Conservation (phyloP, 2,888 invertebrate genomes). For the Toxonevra muliebris region DNA sequence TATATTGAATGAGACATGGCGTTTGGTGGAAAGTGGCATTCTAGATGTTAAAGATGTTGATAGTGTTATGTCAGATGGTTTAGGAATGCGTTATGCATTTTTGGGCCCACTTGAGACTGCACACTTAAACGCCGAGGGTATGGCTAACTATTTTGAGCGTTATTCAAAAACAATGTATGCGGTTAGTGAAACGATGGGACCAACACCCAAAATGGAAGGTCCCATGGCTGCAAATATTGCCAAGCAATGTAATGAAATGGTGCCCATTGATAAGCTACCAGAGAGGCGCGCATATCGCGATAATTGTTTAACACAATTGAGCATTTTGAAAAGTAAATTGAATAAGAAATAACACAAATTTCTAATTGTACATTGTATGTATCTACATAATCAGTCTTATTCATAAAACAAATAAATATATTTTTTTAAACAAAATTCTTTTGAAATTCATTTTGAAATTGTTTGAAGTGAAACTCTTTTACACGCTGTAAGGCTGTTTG, state of each 20-base stretch:
- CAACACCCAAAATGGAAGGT: constrained; percentile 78
- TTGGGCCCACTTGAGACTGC: constrained; percentile 93
- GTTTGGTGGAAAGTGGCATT: constrained; percentile 84
- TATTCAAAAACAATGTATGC: constrained; percentile 70
- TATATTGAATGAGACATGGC: constrained; percentile 91
- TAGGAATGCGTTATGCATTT: constrained; percentile 96
- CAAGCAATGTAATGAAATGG: constrained; percentile 76
- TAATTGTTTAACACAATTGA: constrained; percentile 80
- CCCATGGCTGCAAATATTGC: constrained; percentile 74
- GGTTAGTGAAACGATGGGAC: constrained; percentile 79
- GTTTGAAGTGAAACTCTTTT: too few species aligned
- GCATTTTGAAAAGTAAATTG: constrained; percentile 80
- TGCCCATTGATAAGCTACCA: constrained; percentile 77
- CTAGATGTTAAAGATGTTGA: constrained; percentile 89
- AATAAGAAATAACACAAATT: constrained; percentile 51
- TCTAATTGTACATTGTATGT: neutral
- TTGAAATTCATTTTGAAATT: too few species aligned
- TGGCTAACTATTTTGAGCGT: constrained; percentile 71
- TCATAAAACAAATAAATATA: too few species aligned
- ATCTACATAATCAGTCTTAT: neutral
- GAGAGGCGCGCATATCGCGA: constrained; percentile 86
- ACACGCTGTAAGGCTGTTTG: too few species aligned
- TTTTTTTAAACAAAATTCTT: too few species aligned
- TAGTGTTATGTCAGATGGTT: constrained; percentile 91
- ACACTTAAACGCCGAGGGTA: constrained; percentile 93